These are phyloP conservation scores for Drosophila lacertosa DNA, from an alignment of 1,140 invertebrate species.

Conservation along the genomic window DNA sequence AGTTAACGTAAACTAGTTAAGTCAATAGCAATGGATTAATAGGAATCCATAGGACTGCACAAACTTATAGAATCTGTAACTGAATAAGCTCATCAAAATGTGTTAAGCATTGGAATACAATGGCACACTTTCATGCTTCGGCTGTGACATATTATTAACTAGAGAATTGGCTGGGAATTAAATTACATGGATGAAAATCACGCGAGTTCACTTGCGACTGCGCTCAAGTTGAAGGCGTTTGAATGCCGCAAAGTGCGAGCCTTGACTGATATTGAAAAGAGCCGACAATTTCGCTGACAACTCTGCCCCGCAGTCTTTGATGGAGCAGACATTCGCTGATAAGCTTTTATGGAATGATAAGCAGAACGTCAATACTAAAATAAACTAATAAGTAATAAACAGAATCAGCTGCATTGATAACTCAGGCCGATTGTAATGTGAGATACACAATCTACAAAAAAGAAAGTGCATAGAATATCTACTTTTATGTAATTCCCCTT, in stretches of 20 bases:
- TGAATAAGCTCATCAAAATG: slow-evolving; percentile 1
- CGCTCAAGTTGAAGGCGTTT: slow-evolving; percentile 42
- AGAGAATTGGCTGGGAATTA: slow-evolving; percentile 9
- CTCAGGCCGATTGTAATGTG: background rate
- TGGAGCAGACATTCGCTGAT: slow-evolving; percentile 19
- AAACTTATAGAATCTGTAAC: background rate
- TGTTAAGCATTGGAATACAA: slow-evolving; percentile 28
- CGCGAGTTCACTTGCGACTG: slow-evolving; percentile 23
- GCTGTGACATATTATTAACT: slow-evolving; percentile 10
- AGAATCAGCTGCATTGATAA: slow-evolving; percentile 9
- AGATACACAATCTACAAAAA: background rate
- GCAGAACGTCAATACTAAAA: slow-evolving; percentile 18
- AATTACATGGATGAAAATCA: slow-evolving; percentile 23
- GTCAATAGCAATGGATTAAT: slow-evolving; percentile 25
- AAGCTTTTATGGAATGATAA: slow-evolving; percentile 35
- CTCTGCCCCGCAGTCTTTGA: background rate
- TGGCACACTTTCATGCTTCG: slow-evolving; percentile 15
- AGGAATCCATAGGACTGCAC: slow-evolving; percentile 24
- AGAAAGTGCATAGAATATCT: background rate
- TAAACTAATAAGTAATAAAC: background rate
- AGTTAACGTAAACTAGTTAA: slow-evolving; percentile 46
- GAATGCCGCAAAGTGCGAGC: slow-evolving; percentile 12
- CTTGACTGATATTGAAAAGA: slow-evolving; percentile 27
- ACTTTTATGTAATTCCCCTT: slow-evolving; percentile 1
- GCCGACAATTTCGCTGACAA: background rate